These are phyloP conservation scores for Valencia hispanica DNA, from an alignment of 2,797 vertebrate species.

Conservation along the genomic window DNA sequence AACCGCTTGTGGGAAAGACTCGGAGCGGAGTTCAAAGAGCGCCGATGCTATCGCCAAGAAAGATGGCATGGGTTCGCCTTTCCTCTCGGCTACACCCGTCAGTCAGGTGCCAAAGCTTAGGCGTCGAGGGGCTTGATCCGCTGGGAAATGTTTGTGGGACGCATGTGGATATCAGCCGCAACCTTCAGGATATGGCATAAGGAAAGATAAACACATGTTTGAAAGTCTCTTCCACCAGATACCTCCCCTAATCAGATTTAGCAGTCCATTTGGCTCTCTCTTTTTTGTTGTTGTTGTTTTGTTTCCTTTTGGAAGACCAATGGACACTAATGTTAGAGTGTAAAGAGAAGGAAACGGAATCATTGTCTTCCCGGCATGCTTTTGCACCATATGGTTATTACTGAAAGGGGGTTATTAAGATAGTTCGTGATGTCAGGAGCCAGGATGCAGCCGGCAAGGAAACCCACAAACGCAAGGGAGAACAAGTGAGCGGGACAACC, in stretches of 20 bases:
- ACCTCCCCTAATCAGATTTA: constrained; percentile 78
- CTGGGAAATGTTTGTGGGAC: constrained; percentile 43
- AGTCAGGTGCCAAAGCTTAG: constrained; percentile 76
- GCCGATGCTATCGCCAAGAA: constrained; percentile 71
- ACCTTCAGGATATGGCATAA: constrained; percentile 43
- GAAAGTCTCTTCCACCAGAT: constrained; percentile 51
- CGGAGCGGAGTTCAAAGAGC: constrained; percentile 45
- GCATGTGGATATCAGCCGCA: constrained; percentile 37
- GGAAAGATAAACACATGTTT: constrained; percentile 23
- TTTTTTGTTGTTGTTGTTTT: neutral
- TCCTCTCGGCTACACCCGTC: constrained; percentile 81
- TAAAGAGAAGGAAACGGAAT: constrained; percentile 43
- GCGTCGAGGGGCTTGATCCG: constrained; percentile 52
- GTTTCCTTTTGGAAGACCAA: constrained; percentile 36
- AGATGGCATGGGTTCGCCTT: constrained; percentile 62
- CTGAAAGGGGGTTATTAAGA: constrained; percentile 79
- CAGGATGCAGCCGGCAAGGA: constrained; percentile 25
- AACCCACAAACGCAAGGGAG: constrained; percentile 15
- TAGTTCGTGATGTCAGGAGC: constrained; percentile 54
- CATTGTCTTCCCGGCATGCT: constrained; percentile 64
- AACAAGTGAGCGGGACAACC: constrained; percentile 29
- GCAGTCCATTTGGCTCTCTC: constrained; percentile 67
- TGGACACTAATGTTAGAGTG: constrained; percentile 50
- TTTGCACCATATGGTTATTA: constrained; percentile 58
- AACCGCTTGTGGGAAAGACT: constrained; percentile 51